A percentile compares a stretch with the other conserved stretches of the same genome.
Evolutionary conservation across 2,113 vertebrate species (phyloP).

Genomic region (Rhinolophus ferrumequinum): DNA sequence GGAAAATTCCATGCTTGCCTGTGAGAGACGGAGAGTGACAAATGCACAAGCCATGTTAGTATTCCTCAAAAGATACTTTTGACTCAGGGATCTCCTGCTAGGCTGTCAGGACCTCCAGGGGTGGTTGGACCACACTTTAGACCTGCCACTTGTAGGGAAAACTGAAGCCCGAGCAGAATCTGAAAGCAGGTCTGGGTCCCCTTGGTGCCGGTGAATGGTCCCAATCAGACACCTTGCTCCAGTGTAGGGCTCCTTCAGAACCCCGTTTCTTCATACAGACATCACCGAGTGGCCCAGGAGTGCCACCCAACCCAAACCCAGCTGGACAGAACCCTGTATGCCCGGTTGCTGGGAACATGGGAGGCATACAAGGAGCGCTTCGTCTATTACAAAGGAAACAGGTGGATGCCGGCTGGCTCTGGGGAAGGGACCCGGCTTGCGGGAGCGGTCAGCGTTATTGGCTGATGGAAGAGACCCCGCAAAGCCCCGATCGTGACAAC

Average conservation of each 20-base stretch:
- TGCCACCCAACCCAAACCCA: neutral
- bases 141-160: neutral
- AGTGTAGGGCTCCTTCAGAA: neutral
- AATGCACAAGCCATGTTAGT: neutral
- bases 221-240: neutral
- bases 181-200: neutral
- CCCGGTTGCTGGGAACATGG: neutral
- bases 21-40: neutral
- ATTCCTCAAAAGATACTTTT: neutral
- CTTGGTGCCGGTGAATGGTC: neutral
- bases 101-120: neutral
- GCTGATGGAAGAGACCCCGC: neutral
- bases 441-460: neutral
- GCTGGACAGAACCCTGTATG: neutral
- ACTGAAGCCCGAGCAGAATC: neutral
- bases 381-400: neutral
- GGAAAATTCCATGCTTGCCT: neutral
- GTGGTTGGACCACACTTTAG: neutral
- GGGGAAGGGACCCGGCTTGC: neutral
- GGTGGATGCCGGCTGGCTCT: neutral
- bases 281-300: neutral
- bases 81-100: neutral
- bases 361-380: neutral
- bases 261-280: neutral
- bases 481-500: neutral